Base-by-base conservation (phyloP, 2,888 invertebrate species). In the Iselma pallidipennis region DNA sequence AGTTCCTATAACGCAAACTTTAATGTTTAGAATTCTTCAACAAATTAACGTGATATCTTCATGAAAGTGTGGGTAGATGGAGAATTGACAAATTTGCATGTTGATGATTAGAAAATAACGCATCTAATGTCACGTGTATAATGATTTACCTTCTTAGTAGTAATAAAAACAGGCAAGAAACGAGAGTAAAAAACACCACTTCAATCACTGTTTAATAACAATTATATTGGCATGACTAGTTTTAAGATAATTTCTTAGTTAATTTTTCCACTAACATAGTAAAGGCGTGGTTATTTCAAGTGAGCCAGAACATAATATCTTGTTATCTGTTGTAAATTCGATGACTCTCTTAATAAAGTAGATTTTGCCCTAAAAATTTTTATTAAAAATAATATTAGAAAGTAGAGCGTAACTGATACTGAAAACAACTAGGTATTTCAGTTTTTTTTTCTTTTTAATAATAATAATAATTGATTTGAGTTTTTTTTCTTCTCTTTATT, bases 231-330 rank as follows among this genome's bases (percentile, higher is more conserved):
- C 12, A 45, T 42, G 42, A 42, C 42, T 42, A 19, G 42, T 42
- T 42, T 42, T 42, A 42, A 6, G 42, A 42, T 42, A 42, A 42
- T 42, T 42, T 42, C 6, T 4, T 21, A 14, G 45, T 45, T 45
- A 45, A 45, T 45, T 45, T 21, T 45, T 45, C 19, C 45, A 45
- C 12, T 10, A 45, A 45, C 45, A 45, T 4, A 45, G 21, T 21
- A 45, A 45, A 45, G 45, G 45, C 45, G 45, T 45, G 45, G 45
- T 21, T 21, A 19, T 45, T 45, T 45, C 45, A 45, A 45, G 21
- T 45, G 45, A 45, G 19, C 45, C 19, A 45, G 9, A 19, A 16
- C 21, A 25, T 54, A 19, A 21, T 45, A 21, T 25, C 25, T 25
- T 25, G 25, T 25, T 25, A 25, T 25, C 25, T 25, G 10, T 45